Conservation (phyloP, 2,888 invertebrate genomes). For the Heterodera filipjevi region DNA sequence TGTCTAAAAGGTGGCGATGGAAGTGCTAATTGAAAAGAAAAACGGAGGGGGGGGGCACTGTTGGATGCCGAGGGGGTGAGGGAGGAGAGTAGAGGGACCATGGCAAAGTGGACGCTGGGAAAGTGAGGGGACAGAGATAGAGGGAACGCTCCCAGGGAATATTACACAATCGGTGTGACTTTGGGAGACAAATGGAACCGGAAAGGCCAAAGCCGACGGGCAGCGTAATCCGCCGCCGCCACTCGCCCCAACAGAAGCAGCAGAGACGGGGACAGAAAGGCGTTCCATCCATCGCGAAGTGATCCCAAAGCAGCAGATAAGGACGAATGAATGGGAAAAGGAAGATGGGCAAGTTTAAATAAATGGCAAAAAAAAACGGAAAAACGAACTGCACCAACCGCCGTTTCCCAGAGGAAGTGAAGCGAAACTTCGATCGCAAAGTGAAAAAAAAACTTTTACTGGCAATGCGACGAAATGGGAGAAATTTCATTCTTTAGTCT, state of each 20-base stretch:
- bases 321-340: not conserved
- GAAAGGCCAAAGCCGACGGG: slow-evolving; percentile 7
- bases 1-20: no score
- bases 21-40: no score
- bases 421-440: not conserved
- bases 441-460: not conserved
- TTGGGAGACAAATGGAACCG: not conserved
- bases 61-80: no score
- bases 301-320: not conserved
- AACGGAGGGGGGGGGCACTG: no score
- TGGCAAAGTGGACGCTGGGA: no score
- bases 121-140: no score
- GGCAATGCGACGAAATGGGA: not conserved
- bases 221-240: not conserved
- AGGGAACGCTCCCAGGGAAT: not conserved
- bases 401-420: not conserved
- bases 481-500: no score
- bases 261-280: not conserved
- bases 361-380: not conserved
- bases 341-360: not conserved
- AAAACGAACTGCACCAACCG: not conserved
- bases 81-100: no score
- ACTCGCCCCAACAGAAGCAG: not conserved
- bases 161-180: not conserved
- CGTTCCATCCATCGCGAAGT: not conserved